Base-by-base conservation (phyloP, 2,888 invertebrate genomes). In the Heliconius sara region DNA sequence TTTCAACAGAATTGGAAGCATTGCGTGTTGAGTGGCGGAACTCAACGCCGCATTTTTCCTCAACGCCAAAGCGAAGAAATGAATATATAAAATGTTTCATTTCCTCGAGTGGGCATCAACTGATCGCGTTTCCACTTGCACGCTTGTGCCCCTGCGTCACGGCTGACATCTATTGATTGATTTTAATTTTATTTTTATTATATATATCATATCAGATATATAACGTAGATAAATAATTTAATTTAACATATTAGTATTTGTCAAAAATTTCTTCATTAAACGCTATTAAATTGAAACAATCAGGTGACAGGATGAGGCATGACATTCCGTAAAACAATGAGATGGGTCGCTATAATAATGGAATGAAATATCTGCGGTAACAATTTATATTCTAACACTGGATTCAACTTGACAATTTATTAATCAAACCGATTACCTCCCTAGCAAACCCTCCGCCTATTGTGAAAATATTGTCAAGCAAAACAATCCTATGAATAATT, bases 401-500 rank as follows among this genome's bases (percentile, higher is more conserved):
- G 94, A 95, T 95, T 92, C 94, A 93, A 94, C 92, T 95, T 95
- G 95, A 95, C 95, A 95, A 95, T 95, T 95, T 95, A 95, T 95
- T 95, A 95, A 95, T 95, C 95, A 95, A 93, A 93, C 91, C 94
- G 94, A 95, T 95, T 95, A 94, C 95, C 92, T 90, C 93, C 95
- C 88, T 87, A 60, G 90, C 90, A 91, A 85, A 89, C 90, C 92
- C 91, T 90, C 86, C 89, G 91, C 88, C 94, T 93, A 94, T 95
- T 95, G 94, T 95, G 95, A 93, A 95, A 95, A 95, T 95, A 95
- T 93, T 94, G 93, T 92, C 91, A 88, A 88, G 88, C 91, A 89
- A 91, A 94, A 95, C 95, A 95, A 93, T 95, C 93, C 94, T 92
- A 92, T 95, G 95, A 95, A 95, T 95, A 95, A 95, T 95, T 94